phyloP scores from a whole-genome alignment of 2,888 invertebrate genomes.

The Agriopis marginaria region DNA sequence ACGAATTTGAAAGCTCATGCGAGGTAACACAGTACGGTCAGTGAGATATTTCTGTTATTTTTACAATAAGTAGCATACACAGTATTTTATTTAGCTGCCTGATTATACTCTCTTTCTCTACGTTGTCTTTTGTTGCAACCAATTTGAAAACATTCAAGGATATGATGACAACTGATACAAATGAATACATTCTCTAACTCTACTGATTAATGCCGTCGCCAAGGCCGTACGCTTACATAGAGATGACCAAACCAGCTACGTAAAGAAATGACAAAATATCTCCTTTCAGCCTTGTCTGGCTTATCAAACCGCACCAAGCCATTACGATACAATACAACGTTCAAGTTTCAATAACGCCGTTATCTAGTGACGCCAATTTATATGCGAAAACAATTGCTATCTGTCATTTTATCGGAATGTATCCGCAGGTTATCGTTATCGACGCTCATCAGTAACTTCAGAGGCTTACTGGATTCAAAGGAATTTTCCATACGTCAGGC shows the following conservation, averaged over 20 bases:
- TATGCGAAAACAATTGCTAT: constrained; percentile 38
- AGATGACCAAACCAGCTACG: constrained; percentile 15
- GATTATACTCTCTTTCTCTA: not conserved
- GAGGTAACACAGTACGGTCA: constrained; percentile 8
- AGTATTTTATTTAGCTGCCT: no score
- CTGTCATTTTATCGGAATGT: constrained; percentile 28
- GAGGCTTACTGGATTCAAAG: constrained; percentile 18
- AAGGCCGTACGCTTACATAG: constrained; percentile 19
- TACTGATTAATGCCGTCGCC: constrained; percentile 19
- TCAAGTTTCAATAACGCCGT: constrained; percentile 38
- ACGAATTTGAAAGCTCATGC: constrained; percentile 22
- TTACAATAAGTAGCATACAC: not conserved
- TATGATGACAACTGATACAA: constrained; percentile 1
- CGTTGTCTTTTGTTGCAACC: not conserved
- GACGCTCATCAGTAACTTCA: constrained; percentile 34
- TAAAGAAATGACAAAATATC: constrained; percentile 32
- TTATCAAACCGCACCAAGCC: constrained; percentile 27
- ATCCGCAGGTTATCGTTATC: constrained; percentile 37
- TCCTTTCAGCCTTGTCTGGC: constrained; percentile 37
- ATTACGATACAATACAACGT: constrained; percentile 20
- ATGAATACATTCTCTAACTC: constrained; percentile 1
- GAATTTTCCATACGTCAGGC: constrained; percentile 31
- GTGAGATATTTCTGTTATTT: not conserved
- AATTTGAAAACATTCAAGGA: not conserved
- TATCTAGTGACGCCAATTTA: constrained; percentile 45